These are phyloP conservation scores for Salvator merianae DNA, from an alignment of 2,113 vertebrate genomes.

Conservation along the genomic window DNA sequence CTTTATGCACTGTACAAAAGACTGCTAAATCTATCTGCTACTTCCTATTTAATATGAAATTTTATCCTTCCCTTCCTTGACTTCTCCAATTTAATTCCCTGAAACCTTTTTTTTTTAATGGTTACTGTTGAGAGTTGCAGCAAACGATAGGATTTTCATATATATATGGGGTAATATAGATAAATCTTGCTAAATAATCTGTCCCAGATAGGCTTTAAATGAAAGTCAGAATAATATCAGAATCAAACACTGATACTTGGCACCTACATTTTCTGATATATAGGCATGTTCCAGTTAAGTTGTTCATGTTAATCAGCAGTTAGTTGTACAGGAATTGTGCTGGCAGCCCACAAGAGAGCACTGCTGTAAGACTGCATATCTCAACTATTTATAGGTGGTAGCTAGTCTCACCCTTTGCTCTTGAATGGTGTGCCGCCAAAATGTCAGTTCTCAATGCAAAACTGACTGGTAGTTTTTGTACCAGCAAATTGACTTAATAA, in stretches of 20 bases:
- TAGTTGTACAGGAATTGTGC: background rate
- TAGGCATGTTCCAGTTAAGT: background rate
- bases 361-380: background rate
- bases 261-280: background rate
- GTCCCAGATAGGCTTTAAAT: background rate
- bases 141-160: slow-evolving; percentile 27
- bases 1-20: slow-evolving; percentile 40
- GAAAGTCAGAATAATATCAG: background rate
- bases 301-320: background rate
- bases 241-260: background rate
- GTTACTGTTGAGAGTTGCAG: background rate
- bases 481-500: slow-evolving; percentile 31
- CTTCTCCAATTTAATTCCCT: background rate
- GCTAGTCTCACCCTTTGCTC: slow-evolving; percentile 21
- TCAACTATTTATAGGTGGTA: background rate
- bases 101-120: background rate
- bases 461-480: slow-evolving; percentile 25
- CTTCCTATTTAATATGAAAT: slow-evolving; percentile 26
- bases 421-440: background rate
- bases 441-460: slow-evolving; percentile 35
- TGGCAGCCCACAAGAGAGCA: background rate
- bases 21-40: slow-evolving; percentile 37
- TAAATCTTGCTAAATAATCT: background rate
- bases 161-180: background rate
- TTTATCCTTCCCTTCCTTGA: background rate